Evolutionary conservation across 2,797 vertebrate genomes (phyloP).

Genomic region (Cuculus canorus): DNA sequence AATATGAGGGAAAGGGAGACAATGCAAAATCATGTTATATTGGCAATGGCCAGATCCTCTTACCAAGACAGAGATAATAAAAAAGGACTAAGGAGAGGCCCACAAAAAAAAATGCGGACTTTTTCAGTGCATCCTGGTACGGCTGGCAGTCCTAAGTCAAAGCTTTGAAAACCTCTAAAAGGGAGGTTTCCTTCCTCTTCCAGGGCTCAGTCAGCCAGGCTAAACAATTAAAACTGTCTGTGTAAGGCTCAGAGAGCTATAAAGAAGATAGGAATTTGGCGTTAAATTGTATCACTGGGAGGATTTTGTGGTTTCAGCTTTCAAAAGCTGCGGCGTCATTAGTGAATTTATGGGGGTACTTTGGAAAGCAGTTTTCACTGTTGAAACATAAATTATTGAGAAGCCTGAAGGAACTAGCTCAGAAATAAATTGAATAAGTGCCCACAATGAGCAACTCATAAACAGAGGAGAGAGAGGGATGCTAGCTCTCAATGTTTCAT

Average conservation of each 20-base stretch:
- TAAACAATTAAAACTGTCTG: constrained; percentile 44
- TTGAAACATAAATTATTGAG: constrained; percentile 53
- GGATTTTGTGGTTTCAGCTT: constrained; percentile 41
- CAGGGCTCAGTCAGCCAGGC: background rate
- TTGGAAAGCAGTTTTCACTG: background rate
- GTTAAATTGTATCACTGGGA: constrained; percentile 19
- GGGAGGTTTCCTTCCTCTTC: background rate
- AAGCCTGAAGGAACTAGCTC: constrained; percentile 1
- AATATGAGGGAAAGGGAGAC: background rate
- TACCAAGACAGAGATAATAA: background rate
- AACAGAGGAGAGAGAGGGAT: background rate
- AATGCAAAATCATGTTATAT: background rate
- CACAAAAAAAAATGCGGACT: background rate
- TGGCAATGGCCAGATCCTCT: background rate
- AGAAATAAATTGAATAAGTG: background rate
- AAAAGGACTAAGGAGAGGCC: background rate
- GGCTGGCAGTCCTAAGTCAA: accelerated
- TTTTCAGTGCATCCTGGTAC: background rate
- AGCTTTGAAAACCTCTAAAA: background rate
- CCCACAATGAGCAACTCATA: background rate
- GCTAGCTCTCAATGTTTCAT: background rate
- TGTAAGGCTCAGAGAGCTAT: background rate
- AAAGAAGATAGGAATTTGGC: constrained; percentile 46
- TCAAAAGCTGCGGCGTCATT: constrained; percentile 19
- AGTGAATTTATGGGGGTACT: constrained; percentile 37